Conservation (phyloP, 2,797 vertebrate species). For the Liasis olivaceus region DNA sequence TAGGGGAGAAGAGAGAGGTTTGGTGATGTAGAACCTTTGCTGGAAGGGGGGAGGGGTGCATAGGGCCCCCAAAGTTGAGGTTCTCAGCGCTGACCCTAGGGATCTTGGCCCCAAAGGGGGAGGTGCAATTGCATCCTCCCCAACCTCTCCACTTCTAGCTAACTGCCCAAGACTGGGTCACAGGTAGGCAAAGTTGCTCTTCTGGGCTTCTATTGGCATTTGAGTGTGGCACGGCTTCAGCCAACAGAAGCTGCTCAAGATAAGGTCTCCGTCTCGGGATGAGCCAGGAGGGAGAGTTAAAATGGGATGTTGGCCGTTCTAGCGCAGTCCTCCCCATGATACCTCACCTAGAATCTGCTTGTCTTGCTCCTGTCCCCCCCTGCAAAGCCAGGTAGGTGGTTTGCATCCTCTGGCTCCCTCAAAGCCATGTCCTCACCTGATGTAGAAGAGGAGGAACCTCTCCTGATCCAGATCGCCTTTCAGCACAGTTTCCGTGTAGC, state of each 20-base stretch:
- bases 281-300: neutral
- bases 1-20: conserved; percentile 49
- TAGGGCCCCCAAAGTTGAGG: neutral
- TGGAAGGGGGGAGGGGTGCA: neutral
- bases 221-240: neutral
- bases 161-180: neutral
- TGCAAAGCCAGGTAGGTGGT: neutral
- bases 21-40: no score
- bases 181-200: neutral
- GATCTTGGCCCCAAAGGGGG: neutral
- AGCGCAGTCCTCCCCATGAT: neutral
- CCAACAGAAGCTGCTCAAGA: neutral
- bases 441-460: conserved; percentile 87
- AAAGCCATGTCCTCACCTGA: conserved; percentile 77
- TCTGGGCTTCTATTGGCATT: neutral
- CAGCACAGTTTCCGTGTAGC: conserved; percentile 84
- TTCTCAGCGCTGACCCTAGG: neutral
- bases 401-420: neutral
- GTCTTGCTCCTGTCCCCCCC: no score
- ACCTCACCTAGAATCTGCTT: neutral
- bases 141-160: neutral
- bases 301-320: neutral
- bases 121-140: neutral
- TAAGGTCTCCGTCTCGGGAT: neutral
- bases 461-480: conserved; percentile 83